Evolutionary conservation across 1,140 invertebrate genomes (phyloP), one percentile per base, ranked within the genome.

Genomic region (Zaprionus taronus): DNA sequence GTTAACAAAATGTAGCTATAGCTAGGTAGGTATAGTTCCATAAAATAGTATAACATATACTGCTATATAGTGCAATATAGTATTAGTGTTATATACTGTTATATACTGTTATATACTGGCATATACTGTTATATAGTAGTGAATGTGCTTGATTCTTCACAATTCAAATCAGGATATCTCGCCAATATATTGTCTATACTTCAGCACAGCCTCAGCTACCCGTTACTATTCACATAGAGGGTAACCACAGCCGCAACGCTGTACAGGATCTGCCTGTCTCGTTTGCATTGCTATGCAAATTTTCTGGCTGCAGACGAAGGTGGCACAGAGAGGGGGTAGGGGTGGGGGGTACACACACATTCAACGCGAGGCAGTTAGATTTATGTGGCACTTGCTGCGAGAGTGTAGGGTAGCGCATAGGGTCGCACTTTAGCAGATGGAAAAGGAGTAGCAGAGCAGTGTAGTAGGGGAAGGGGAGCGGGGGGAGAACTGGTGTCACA

Each of bases 271-370:
- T 49, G 24, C 15, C 41, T 65, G 61, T 26, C 14, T 34, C 17
- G 57, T 62, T 69, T 57, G 67, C 72, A 75, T 75, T 75, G 51
- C 66, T 75, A 75, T 75, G 72, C 67, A 75, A 75, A 75, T 75
- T 61, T 74, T 57, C 5, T 36, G 34, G 36, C 38, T n/a, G 61
- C 41, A 58, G 34, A 24, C 17, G 61, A 22, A n/a, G n/a, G n/a
- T n/a, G n/a, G n/a, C n/a, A n/a, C n/a, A n/a, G n/a, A n/a, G n/a
- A n/a, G n/a, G 31, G 7, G 41, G n/a, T 6, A 6, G 2, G 31
- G 12, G 15, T 28, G 17, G 22, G n/a, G 31, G 20, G 51, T 41
- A 28, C 24, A 51, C 31, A 57, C 55, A 41, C 56, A 12, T 38
- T 31, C 15, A 55, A 28, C 2, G 31, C n/a, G 53, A 17, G 63